Conservation (phyloP, 1,140 invertebrate species). For the Berghia stephanieae region DNA sequence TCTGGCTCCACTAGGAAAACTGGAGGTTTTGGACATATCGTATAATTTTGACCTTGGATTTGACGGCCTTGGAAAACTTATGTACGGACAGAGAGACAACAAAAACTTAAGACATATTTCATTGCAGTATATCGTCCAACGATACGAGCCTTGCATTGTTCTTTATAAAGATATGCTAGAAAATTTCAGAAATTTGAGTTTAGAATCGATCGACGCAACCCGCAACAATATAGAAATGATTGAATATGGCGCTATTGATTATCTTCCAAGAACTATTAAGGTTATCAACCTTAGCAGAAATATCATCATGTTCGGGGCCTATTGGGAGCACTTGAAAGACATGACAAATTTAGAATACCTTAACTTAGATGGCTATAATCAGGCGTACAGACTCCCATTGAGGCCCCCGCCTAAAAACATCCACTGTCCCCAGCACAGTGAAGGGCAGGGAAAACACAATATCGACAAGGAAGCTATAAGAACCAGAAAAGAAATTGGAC, state of each 20-base stretch:
- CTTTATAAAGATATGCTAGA: not conserved
- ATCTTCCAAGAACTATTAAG: not conserved
- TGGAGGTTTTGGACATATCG: constrained; percentile 3
- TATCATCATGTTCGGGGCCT: constrained; percentile 26
- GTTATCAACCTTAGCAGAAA: constrained; percentile 12
- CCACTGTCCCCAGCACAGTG: not conserved
- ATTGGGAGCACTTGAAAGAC: constrained; percentile 11
- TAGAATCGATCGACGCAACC: constrained; percentile 21
- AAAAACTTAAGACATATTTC: not conserved
- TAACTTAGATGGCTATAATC: not conserved
- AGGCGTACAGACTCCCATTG: not conserved
- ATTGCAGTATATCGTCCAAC: not conserved
- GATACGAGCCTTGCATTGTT: constrained; percentile 4
- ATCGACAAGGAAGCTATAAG: not conserved
- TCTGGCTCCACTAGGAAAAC: not conserved
- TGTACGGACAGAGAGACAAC: constrained; percentile 16
- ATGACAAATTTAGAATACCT: not conserved
- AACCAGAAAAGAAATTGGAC: not conserved
- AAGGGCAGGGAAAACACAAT: not conserved
- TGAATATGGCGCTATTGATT: not conserved
- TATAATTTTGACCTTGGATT: constrained; percentile 18
- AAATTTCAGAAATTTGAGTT: not conserved
- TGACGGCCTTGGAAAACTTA: not conserved
- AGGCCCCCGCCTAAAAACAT: not conserved
- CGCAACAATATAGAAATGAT: constrained; percentile 30